Base-by-base conservation (phyloP, 2,888 invertebrate genomes). In the Drosophila sordidapex region DNA sequence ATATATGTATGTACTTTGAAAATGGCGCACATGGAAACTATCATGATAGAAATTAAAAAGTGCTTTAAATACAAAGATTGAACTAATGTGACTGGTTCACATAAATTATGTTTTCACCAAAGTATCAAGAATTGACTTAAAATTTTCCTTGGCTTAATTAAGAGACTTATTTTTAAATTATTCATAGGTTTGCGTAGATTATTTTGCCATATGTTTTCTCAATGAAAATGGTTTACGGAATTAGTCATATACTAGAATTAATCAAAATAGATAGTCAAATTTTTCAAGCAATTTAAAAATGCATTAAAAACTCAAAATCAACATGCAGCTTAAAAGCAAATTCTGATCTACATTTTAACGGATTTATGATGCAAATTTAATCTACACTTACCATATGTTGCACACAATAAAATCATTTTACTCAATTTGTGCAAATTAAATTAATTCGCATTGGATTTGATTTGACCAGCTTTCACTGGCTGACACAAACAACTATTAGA, bases 21-120 rank as follows among this genome's bases (percentile, higher is more conserved):
- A 71, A 74, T 38, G 58, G 58, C 51, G 49, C 48, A 78, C 49
- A 79, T 79, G 75, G 51, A 51, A 78, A 78, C 70, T 79, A 79
- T 70, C 71, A 27, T 43, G 33, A 64, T 57, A 40, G 33, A 56
- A 70, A 65, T 53, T 74, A 43, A 74, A 69, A 70, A 78, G 48
- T 38, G 59, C 59, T 56, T 61, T 54, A 40, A 48, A 46, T 35
- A 36, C 40, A 49, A 35, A 54, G 7, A 59, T 56, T 46, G 2
- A 33, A 38, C 38, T 46, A 54, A 49, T 65, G 40, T 40, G 52
- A 27, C 53, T 40, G n/a, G 6, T n/a, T 4, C 21, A 35, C 27
- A 56, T 48, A 56, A 49, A 31, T 25, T 27, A 53, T 25, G 2
- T 21, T 2, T 33, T 33, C 18, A 10, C 40, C 40, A 27, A 35